Base-by-base conservation (phyloP, 2,797 vertebrate species). In the Selene dorsalis region DNA sequence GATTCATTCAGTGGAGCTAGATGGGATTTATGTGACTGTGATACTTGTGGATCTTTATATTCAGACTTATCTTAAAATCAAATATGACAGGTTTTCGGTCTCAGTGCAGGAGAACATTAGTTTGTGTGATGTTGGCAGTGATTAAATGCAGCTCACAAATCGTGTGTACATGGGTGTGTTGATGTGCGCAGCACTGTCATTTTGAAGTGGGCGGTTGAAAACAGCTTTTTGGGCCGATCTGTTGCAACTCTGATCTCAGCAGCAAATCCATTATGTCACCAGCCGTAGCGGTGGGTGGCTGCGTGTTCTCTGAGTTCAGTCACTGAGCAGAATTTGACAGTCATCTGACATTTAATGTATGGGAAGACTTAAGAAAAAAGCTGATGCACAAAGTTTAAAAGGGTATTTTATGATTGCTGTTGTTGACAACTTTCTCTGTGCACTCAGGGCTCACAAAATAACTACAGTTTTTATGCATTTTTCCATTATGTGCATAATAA, bases 201-300 rank as follows among this genome's bases (percentile, higher is more conserved):
- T 73, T 73, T 60, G 26, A 75, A 55, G 75, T 62, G 50, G 70
- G 63, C 1, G 48, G 63, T 38, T 62, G 17, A 65, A 84, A 84
- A 68, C 41, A 66, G 77, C 67, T 9, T 56, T n/a, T 69, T 22
- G 3, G 66, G 35, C 22, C 7, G 28, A 75, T 77, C 32, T 72
- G 74, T 8, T 53, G 74, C 69, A 24, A 3, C 82, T 84, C 63
- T 77, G 74, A 86, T 84, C 68, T 77, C 62, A 64, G 71, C 79
- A 4, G 70, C 45, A 56, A 32, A 79, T 68, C 64, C 24, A 65
- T 30, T 68, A 69, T 41, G 76, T 84, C 62, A 47, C 30, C 78
- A 69, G 77, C 28, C 22, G 30, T 35, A 18, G 52, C 20, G 30
- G 55, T 61, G 56, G 76, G 75, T 18, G 72, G 72, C 30, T 73